phyloP scores from a whole-genome alignment of 2,797 vertebrate species.

The Cetoscarus ocellatus region DNA sequence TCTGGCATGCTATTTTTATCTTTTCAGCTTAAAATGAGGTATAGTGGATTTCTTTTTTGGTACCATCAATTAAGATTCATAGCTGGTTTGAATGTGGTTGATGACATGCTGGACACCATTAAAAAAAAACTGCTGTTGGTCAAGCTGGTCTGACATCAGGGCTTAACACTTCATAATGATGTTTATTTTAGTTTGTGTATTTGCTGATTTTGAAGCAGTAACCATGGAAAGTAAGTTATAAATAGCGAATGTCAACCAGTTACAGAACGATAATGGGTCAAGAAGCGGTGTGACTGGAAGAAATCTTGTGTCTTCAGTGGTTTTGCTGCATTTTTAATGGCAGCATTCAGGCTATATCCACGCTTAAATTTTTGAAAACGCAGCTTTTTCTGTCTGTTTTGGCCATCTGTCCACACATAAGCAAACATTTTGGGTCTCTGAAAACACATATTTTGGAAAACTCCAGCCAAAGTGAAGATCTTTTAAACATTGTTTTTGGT shows the following conservation, averaged over 20 bases:
- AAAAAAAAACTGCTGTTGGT: background rate
- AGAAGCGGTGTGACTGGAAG: too few species aligned
- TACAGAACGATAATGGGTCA: too few species aligned
- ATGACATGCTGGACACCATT: background rate
- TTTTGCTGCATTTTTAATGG: too few species aligned
- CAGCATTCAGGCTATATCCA: too few species aligned
- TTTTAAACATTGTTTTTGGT: too few species aligned
- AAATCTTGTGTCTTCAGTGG: too few species aligned
- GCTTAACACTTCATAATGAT: background rate
- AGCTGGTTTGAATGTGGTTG: background rate
- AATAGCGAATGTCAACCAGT: background rate
- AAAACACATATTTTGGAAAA: too few species aligned
- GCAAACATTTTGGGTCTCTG: too few species aligned
- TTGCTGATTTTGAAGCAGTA: background rate
- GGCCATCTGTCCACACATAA: too few species aligned
- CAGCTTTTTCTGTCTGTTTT: too few species aligned
- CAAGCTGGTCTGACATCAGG: background rate
- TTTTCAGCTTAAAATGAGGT: background rate
- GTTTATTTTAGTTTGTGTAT: background rate
- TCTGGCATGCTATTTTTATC: background rate
- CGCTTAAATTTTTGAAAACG: too few species aligned
- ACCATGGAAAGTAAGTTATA: background rate
- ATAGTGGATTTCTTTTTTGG: background rate
- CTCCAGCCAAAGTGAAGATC: too few species aligned
- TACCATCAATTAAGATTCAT: slow-evolving; percentile 1